These are phyloP conservation scores for Aphidius ervi DNA, from an alignment of 1,140 invertebrate genomes.

Conservation along the genomic window DNA sequence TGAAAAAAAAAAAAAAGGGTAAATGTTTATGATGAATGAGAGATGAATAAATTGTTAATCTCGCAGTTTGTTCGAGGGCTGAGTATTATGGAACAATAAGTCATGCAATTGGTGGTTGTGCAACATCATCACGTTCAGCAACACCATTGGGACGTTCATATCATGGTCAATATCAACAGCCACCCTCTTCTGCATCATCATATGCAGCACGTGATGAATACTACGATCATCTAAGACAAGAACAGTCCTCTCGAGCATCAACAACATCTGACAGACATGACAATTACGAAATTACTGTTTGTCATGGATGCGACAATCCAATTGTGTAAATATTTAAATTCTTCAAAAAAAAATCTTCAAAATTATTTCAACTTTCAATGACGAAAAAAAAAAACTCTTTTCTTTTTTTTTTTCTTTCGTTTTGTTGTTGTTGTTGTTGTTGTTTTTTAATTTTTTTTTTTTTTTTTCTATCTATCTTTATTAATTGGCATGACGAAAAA, in stretches of 20 bases:
- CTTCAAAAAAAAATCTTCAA: too few species aligned
- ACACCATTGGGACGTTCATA: slow-evolving; percentile 41
- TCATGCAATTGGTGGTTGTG: slow-evolving; percentile 59
- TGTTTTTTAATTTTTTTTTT: slow-evolving; percentile 21
- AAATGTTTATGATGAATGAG: slow-evolving; percentile 8
- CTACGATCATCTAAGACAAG: slow-evolving; percentile 29
- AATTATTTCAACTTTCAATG: too few species aligned
- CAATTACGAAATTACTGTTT: slow-evolving; percentile 52
- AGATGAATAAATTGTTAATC: slow-evolving; percentile 29
- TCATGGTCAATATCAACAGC: slow-evolving; percentile 27
- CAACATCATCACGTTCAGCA: slow-evolving; percentile 50
- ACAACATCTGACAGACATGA: slow-evolving; percentile 25
- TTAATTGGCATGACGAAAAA: slow-evolving; percentile 18
- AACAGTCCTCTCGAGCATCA: slow-evolving; percentile 29
- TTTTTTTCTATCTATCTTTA: slow-evolving; percentile 20
- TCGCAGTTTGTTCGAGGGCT: slow-evolving; percentile 52
- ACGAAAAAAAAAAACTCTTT: slow-evolving; percentile 4
- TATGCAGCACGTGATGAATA: slow-evolving; percentile 32
- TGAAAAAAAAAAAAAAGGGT: not conserved
- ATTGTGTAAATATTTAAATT: slow-evolving; percentile 66
- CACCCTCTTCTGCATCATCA: slow-evolving; percentile 24
- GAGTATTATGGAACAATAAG: slow-evolving; percentile 61
- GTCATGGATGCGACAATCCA: slow-evolving; percentile 68
- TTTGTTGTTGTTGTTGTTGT: slow-evolving; percentile 20
- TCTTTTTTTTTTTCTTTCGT: slow-evolving; percentile 22